These are phyloP conservation scores for Herminia tarsipennalis DNA, from an alignment of 2,888 invertebrate species.

Conservation along the genomic window DNA sequence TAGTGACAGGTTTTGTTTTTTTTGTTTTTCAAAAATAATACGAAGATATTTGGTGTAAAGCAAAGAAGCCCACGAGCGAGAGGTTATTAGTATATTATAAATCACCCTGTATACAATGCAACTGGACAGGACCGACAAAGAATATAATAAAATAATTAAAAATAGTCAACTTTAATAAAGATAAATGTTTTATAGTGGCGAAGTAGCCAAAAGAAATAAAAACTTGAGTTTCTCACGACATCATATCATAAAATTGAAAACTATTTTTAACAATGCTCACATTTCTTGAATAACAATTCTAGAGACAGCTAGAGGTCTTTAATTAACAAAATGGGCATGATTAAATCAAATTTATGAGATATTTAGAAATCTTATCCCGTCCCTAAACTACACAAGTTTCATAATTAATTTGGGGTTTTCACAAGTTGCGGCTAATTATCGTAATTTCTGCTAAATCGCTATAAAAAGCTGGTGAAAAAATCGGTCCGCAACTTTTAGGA, in stretches of 20 bases:
- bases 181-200: too few relatives aligned
- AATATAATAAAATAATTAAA: too few relatives aligned
- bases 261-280: constrained; percentile 10
- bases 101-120: too few relatives aligned
- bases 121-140: too few relatives aligned
- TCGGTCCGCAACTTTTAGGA: not conserved
- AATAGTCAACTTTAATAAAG: too few relatives aligned
- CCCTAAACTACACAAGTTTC: constrained; percentile 28
- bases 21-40: too few relatives aligned
- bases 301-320: constrained; percentile 12
- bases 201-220: not conserved
- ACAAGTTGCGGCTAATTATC: constrained; percentile 31
- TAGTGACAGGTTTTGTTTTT: too few relatives aligned
- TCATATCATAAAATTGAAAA: constrained; percentile 1
- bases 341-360: constrained; percentile 31
- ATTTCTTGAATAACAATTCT: constrained; percentile 11
- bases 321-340: constrained; percentile 29
- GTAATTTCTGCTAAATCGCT: constrained; percentile 18
- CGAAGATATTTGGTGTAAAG: too few relatives aligned
- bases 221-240: not conserved
- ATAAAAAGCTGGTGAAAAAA: not conserved
- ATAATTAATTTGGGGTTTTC: constrained; percentile 25
- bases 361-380: constrained; percentile 31
- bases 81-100: too few relatives aligned
- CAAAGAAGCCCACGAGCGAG: too few relatives aligned